A percentile compares a stretch with the other conserved stretches of the same genome.
Evolutionary conservation across 2,797 vertebrate genomes (phyloP).

Genomic region (Dendrocincla tyrannina): DNA sequence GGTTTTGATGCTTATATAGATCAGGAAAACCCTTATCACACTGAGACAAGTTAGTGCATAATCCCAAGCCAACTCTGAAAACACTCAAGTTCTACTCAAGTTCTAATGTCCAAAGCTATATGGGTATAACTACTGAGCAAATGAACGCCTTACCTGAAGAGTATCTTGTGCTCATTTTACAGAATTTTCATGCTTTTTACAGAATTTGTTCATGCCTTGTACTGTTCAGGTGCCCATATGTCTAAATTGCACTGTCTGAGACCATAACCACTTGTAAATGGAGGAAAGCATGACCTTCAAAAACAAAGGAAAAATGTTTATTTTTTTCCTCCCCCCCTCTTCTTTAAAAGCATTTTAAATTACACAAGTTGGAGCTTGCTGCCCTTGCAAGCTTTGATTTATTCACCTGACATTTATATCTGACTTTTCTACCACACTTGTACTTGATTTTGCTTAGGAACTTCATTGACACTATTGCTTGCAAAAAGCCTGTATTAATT

Average conservation of each 20-base stretch:
- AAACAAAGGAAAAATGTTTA: neutral
- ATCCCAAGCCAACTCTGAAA: neutral
- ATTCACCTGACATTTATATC: neutral
- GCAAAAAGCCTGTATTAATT: neutral
- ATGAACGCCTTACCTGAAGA: neutral
- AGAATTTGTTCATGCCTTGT: neutral
- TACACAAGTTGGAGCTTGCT: neutral
- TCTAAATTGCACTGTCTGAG: neutral
- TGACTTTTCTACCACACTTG: neutral
- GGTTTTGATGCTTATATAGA: neutral
- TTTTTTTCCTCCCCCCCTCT: no score
- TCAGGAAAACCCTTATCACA: neutral
- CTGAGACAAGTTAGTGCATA: neutral
- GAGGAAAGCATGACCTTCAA: neutral
- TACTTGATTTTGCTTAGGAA: neutral
- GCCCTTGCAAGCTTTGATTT: neutral
- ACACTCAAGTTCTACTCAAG: neutral
- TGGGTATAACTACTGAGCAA: neutral
- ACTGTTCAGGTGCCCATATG: neutral
- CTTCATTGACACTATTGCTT: neutral
- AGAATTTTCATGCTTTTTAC: neutral
- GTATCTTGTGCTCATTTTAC: neutral
- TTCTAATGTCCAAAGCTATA: neutral
- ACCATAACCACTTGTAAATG: neutral
- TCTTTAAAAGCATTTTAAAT: neutral